Evolutionary conservation across 2,888 invertebrate genomes (phyloP), one percentile per base, ranked within the genome.

Genomic region (Willowsia nigromaculata): DNA sequence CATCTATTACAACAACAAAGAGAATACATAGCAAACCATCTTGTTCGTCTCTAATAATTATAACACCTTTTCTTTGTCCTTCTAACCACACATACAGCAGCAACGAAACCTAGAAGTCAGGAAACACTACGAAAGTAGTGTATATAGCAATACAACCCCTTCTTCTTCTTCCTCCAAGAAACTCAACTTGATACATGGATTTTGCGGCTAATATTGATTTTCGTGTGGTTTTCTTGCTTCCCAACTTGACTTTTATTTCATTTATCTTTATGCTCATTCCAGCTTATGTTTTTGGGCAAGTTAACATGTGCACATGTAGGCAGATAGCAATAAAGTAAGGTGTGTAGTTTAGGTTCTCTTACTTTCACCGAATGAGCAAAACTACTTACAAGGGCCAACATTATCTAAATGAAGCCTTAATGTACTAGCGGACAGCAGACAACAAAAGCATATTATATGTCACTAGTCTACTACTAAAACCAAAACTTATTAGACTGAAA

Each of bases 191-290:
- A 62, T 62, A 62, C 62, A 62, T 71, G 71, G 11, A 40, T 71
- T 71, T 71, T 40, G 71, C 3, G 71, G 71, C 40, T 71, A 37
- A 68, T 83, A 83, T 83, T 68, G 83, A 83, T 83, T 83, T 82
- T 82, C 47, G 59, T 53, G 43, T 53, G 43, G 37, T 15, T 68
- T 65, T 25, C 40, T n/a, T 15, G 62, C 27, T 37, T 50, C 62
- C 62, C 33, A 83, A 68, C 50, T 62, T 62, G 80, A 80, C 80
- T 80, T 56, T 80, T 80, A 80, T 80, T 80, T 56, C 37, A 33
- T 62, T 62, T 62, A 62, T 62, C 27, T 15, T 27, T 22, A 80
- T 80, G 37, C 43, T 25, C 18, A 80, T 50, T 50, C 59, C 30
- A 30, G 18, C 13, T 56, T 40, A 43, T 43, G 43, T 25, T 15